phyloP scores from a whole-genome alignment of 2,888 invertebrate species.

The Atrina japonica region DNA sequence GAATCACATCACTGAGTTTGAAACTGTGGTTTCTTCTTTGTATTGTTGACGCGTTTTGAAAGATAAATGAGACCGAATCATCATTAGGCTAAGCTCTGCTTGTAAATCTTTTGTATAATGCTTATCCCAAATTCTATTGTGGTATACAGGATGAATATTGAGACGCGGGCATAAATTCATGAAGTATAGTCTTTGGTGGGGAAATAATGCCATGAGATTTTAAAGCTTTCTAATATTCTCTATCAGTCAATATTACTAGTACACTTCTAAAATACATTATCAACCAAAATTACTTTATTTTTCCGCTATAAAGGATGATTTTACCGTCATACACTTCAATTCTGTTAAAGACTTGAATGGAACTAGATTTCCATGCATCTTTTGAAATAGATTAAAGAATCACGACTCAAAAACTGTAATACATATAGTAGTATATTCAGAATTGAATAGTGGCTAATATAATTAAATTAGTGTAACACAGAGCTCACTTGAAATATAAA shows the following conservation, averaged over 20 bases:
- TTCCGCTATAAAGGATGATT: too few relatives aligned
- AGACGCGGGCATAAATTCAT: constrained; percentile 28
- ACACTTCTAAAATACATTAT: constrained; percentile 13
- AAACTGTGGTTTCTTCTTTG: constrained; percentile 26
- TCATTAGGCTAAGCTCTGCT: constrained; percentile 29
- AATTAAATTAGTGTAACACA: too few relatives aligned
- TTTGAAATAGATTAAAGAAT: too few relatives aligned
- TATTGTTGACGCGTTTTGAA: constrained; percentile 6
- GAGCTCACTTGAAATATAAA: too few relatives aligned
- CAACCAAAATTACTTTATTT: too few relatives aligned
- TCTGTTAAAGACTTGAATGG: too few relatives aligned
- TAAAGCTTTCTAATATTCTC: constrained; percentile 11
- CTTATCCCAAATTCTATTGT: constrained; percentile 29
- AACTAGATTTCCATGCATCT: too few relatives aligned
- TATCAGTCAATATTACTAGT: constrained; percentile 16
- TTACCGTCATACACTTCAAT: too few relatives aligned
- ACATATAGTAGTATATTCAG: too few relatives aligned
- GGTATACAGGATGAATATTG: constrained; percentile 10
- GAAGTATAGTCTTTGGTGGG: constrained; percentile 13
- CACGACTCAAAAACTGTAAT: too few relatives aligned
- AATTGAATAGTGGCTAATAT: too few relatives aligned
- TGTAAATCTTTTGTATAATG: constrained; percentile 33
- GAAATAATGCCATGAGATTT: constrained; percentile 21
- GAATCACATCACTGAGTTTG: background rate
- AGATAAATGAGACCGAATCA: constrained; percentile 28